Evolutionary conservation across 2,888 invertebrate species (phyloP).

Genomic region (Phorcus lineatus): DNA sequence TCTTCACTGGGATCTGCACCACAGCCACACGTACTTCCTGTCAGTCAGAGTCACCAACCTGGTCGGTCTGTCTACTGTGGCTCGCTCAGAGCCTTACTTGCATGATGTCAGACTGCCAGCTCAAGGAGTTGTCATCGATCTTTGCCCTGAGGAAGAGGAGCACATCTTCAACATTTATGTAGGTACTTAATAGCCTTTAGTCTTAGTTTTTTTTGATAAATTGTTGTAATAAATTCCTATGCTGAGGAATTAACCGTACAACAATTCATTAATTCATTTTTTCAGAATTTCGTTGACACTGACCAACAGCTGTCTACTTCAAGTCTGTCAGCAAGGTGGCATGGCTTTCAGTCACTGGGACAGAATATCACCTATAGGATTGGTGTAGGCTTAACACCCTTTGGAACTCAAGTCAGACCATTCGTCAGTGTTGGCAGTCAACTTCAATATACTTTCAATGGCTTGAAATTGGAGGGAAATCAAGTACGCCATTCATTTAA

Average conservation of each 20-base stretch:
- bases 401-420: conserved; percentile 36
- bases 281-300: conserved; percentile 36
- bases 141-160: conserved; percentile 25
- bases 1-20: conserved; percentile 33
- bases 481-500: conserved; percentile 21
- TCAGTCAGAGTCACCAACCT: conserved; percentile 35
- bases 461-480: conserved; percentile 32
- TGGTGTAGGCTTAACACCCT: conserved; percentile 40
- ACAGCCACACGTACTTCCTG: conserved; percentile 34
- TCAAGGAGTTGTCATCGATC: conserved; percentile 34
- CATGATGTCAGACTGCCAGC: conserved; percentile 32
- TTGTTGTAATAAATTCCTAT: background rate
- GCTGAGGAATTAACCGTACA: background rate
- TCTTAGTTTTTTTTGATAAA: background rate
- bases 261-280: background rate
- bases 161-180: conserved; percentile 17
- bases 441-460: conserved; percentile 32
- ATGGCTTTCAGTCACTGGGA: conserved; percentile 50
- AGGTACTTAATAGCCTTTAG: background rate
- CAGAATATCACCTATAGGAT: conserved; percentile 43
- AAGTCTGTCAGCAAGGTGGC: conserved; percentile 45
- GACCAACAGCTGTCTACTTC: conserved; percentile 40
- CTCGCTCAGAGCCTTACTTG: conserved; percentile 28
- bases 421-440: conserved; percentile 21
- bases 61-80: conserved; percentile 28